Evolutionary conservation across 1,140 invertebrate genomes (phyloP).

Genomic region (Leptestheria dahalacensis): DNA sequence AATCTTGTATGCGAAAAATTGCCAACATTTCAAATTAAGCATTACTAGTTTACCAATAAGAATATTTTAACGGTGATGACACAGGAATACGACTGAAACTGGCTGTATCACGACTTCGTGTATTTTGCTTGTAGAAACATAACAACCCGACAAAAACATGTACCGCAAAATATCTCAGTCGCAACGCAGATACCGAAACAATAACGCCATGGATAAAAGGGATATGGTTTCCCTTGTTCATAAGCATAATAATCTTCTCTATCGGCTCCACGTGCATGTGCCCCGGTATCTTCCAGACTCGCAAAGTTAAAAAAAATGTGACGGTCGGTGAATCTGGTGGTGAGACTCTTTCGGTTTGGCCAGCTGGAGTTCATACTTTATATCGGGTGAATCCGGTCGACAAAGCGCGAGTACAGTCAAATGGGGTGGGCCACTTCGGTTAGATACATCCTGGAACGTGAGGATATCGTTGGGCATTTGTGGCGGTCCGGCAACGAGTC

Average conservation of each 20-base stretch:
- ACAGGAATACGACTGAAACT: no score
- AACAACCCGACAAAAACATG: no score
- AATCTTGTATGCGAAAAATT: no score
- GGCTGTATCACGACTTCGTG: no score
- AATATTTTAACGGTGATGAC: no score
- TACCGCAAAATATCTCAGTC: no score
- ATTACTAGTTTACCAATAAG: no score
- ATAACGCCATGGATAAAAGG: neutral
- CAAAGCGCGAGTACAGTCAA: constrained; percentile 86
- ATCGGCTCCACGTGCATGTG: constrained; percentile 63
- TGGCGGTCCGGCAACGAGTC: constrained; percentile 95
- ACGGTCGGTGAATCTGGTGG: constrained; percentile 91
- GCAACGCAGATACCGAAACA: neutral
- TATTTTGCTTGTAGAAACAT: no score
- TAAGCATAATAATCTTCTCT: constrained; percentile 71
- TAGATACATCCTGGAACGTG: constrained; percentile 75
- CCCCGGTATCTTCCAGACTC: constrained; percentile 69
- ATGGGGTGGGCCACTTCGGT: constrained; percentile 92
- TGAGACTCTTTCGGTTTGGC: constrained; percentile 98
- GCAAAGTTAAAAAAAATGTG: constrained; percentile 97
- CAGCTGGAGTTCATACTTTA: constrained; percentile 94
- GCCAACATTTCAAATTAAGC: no score
- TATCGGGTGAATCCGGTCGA: constrained; percentile 90
- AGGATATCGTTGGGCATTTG: constrained; percentile 96
- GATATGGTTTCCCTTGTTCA: neutral